These are phyloP conservation scores for Glyptemys insculpta DNA, from an alignment of 2,797 vertebrate species.

Conservation along the genomic window DNA sequence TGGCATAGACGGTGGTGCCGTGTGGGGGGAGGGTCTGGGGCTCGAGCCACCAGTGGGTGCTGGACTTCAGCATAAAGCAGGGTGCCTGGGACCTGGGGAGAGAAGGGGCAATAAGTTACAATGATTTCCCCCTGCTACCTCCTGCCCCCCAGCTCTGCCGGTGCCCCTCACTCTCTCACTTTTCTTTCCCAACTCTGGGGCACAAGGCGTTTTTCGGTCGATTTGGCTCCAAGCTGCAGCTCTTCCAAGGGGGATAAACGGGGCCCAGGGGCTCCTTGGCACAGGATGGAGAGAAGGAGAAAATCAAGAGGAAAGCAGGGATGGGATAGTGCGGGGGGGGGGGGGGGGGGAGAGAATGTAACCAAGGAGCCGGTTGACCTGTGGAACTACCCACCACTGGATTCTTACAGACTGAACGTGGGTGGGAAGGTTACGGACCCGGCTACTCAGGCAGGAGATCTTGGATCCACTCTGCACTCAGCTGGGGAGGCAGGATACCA, in stretches of 20 bases:
- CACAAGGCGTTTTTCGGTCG: background rate
- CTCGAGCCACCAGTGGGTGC: background rate
- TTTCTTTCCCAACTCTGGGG: background rate
- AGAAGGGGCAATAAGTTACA: background rate
- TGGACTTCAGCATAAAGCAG: background rate
- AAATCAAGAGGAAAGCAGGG: background rate
- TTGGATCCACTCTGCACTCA: background rate
- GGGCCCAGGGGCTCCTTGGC: background rate
- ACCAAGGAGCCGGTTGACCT: background rate
- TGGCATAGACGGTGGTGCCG: background rate
- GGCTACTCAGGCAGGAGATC: too few relatives aligned
- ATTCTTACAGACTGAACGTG: background rate
- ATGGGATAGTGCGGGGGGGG: background rate
- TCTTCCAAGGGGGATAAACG: background rate
- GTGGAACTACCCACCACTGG: background rate
- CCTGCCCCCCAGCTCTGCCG: background rate
- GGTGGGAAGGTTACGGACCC: background rate
- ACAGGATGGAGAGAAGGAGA: background rate
- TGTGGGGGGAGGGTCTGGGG: fast-evolving
- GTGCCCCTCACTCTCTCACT: background rate
- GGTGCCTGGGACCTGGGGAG: background rate
- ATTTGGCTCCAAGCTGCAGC: background rate
- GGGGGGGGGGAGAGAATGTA: background rate
- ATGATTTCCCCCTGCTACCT: too few relatives aligned
- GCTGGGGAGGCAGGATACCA: background rate